Conservation (phyloP, 2,797 vertebrate species). For the Halcyon smyrnensis region DNA sequence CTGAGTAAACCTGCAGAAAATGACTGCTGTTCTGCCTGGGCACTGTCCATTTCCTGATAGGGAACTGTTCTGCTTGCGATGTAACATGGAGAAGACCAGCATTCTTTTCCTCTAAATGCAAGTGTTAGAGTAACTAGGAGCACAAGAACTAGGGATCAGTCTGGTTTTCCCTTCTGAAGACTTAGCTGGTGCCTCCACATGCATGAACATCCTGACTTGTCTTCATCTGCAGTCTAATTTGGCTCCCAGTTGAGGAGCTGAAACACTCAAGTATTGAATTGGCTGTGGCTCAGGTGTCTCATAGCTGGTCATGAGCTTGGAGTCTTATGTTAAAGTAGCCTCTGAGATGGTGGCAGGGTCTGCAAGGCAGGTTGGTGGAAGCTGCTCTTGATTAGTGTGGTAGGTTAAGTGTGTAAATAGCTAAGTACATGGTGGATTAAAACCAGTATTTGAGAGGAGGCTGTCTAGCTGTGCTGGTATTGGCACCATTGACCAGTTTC, state of each 20-base stretch:
- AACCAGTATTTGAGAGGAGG: neutral
- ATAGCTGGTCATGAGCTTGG: neutral
- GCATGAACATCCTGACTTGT: rapidly evolving
- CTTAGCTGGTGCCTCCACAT: neutral
- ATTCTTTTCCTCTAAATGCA: rapidly evolving
- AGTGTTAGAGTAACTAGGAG: neutral
- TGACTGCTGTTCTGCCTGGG: neutral
- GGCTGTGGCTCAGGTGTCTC: rapidly evolving
- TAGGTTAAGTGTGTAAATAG: neutral
- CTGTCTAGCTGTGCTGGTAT: neutral
- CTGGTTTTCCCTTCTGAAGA: neutral
- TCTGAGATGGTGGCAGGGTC: neutral
- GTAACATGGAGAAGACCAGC: neutral
- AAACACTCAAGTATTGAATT: rapidly evolving
- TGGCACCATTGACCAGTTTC: neutral
- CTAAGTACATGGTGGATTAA: neutral
- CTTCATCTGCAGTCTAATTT: neutral
- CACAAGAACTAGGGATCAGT: neutral
- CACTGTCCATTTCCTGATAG: rapidly evolving
- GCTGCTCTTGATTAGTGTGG: neutral
- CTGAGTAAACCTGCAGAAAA: neutral
- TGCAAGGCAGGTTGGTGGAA: neutral
- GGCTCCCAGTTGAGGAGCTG: neutral
- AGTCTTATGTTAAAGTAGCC: neutral
- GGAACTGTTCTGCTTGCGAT: neutral